These are phyloP conservation scores for Enteromius viviparus DNA, from an alignment of 2,797 vertebrate genomes.

Conservation along the genomic window DNA sequence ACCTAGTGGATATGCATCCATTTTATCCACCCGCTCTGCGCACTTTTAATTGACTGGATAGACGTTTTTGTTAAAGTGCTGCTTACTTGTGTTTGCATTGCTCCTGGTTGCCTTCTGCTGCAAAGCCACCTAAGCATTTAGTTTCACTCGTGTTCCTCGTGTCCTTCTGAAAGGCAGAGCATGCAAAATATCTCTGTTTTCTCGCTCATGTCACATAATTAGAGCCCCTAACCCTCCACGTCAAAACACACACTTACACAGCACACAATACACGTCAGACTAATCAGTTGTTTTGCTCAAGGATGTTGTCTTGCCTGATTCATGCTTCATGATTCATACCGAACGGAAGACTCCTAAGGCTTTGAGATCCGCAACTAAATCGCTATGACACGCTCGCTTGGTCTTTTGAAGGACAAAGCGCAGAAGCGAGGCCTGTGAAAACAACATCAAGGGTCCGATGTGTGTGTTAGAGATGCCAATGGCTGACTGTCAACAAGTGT, in stretches of 20 bases:
- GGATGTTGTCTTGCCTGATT: conserved; percentile 28
- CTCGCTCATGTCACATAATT: background rate
- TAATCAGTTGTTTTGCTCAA: background rate
- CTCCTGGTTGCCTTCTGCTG: background rate
- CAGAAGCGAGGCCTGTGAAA: conserved; percentile 43
- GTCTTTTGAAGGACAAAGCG: conserved; percentile 50
- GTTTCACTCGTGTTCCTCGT: background rate
- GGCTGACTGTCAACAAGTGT: conserved; percentile 48
- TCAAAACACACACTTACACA: conserved; percentile 30
- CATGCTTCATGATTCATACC: conserved; percentile 17
- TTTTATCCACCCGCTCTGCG: background rate
- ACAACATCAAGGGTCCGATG: conserved; percentile 38
- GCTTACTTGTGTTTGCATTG: background rate
- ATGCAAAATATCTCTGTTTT: background rate
- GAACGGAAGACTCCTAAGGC: conserved; percentile 30
- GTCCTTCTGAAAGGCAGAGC: background rate
- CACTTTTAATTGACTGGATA: conserved; percentile 8
- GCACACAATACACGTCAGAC: conserved; percentile 10
- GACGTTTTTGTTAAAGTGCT: background rate
- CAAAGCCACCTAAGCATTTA: background rate
- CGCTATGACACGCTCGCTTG: conserved; percentile 40
- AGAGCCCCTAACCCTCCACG: background rate
- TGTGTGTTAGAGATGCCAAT: conserved; percentile 39
- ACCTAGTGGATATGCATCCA: background rate
- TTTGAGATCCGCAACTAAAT: conserved; percentile 29